Conservation (phyloP, 2,797 vertebrate genomes). For the Myotis findleyi region DNA sequence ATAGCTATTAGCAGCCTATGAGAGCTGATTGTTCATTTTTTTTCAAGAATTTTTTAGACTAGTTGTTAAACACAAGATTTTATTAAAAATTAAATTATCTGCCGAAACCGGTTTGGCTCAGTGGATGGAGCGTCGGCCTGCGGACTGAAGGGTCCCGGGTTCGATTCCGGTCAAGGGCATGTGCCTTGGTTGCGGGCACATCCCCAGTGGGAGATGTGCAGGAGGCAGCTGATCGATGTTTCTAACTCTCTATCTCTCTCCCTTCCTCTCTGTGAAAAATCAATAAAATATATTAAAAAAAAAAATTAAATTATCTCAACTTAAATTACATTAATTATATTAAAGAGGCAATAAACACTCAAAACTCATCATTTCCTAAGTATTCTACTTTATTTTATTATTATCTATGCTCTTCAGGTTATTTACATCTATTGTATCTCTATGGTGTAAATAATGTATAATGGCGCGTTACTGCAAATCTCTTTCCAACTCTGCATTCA, state of each 20-base stretch:
- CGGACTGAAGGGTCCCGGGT: too few species aligned
- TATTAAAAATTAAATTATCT: neutral
- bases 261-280: too few species aligned
- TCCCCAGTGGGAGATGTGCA: too few species aligned
- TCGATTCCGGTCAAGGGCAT: too few species aligned
- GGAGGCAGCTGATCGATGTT: too few species aligned
- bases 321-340: constrained; percentile 48
- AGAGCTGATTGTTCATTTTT: neutral
- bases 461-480: neutral
- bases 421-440: neutral
- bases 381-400: constrained; percentile 16
- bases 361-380: constrained; percentile 6
- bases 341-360: constrained; percentile 8
- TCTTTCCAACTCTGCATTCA: neutral
- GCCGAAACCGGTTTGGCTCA: too few species aligned
- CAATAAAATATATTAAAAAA: too few species aligned
- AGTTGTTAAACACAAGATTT: neutral
- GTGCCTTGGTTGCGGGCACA: too few species aligned
- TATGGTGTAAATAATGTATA: neutral
- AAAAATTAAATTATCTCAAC: neutral
- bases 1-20: neutral
- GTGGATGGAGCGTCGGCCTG: too few species aligned
- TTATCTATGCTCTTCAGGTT: neutral
- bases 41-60: neutral
- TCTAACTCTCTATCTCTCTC: too few species aligned